A percentile compares a stretch with the other conserved stretches of the same genome.
phyloP scores from a whole-genome alignment of 1,140 invertebrate genomes.

The Bicyclus anynana region DNA sequence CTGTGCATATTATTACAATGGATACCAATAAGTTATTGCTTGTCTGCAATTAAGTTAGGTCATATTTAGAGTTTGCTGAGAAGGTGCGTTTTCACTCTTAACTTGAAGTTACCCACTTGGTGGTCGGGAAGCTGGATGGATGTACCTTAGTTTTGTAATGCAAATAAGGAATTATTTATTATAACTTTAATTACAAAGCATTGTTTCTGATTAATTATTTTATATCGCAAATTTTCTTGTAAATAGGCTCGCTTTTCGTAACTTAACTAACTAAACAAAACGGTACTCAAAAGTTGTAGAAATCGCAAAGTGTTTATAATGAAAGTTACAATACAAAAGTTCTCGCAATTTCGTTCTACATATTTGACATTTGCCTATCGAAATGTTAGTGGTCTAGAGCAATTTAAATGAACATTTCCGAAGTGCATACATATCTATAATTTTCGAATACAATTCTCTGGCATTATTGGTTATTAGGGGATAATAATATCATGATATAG shows the following conservation, averaged over 20 bases:
- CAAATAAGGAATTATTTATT: too few species aligned
- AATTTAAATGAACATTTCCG: background rate
- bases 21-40: too few species aligned
- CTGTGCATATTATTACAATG: too few species aligned
- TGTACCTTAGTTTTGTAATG: too few species aligned
- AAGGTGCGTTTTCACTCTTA: too few species aligned
- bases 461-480: background rate
- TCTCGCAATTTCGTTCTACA: background rate
- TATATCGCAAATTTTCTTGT: too few species aligned
- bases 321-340: background rate
- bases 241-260: background rate
- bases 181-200: too few species aligned
- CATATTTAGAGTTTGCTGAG: too few species aligned
- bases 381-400: background rate
- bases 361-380: background rate
- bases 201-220: too few species aligned
- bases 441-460: background rate
- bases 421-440: background rate
- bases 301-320: background rate
- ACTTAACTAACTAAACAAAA: background rate
- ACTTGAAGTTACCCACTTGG: too few species aligned
- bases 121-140: too few species aligned
- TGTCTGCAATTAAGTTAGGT: too few species aligned
- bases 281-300: background rate
- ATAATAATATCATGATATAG: background rate